These are phyloP conservation scores for Recurvirostra avosetta DNA, from an alignment of 2,113 vertebrate species.

Conservation along the genomic window DNA sequence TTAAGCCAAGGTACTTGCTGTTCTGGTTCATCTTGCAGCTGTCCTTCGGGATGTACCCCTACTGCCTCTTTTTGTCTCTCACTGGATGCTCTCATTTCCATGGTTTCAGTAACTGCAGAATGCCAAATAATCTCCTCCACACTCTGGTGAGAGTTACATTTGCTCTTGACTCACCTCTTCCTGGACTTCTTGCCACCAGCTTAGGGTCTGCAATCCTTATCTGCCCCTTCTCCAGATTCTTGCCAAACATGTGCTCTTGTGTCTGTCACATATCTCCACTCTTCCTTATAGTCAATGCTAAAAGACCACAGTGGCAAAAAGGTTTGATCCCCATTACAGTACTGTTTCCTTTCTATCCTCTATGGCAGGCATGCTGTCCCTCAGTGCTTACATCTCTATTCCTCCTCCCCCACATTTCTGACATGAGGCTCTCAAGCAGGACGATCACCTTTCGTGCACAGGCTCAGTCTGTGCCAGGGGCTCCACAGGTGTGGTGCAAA, in stretches of 20 bases:
- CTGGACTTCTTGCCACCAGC: not conserved
- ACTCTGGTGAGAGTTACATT: not conserved
- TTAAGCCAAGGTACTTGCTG: not conserved
- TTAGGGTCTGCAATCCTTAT: not conserved
- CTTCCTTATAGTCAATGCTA: not conserved
- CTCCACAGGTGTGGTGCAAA: not conserved
- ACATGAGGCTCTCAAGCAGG: not conserved
- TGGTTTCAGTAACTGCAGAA: not conserved
- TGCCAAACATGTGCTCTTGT: not conserved
- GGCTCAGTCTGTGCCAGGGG: not conserved
- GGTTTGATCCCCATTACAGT: not conserved
- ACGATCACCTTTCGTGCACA: not conserved
- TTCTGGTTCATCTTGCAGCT: not conserved
- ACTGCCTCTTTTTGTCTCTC: not conserved
- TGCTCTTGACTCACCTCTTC: not conserved
- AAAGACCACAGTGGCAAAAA: not conserved
- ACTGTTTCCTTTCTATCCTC: not conserved
- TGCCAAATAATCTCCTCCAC: not conserved
- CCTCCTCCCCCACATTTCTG: not conserved
- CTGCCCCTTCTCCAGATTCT: not conserved
- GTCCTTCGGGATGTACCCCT: not conserved
- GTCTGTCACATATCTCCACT: not conserved
- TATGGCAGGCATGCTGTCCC: not conserved
- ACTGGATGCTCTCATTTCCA: not conserved
- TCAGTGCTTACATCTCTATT: not conserved